Evolutionary conservation across 2,797 vertebrate species (phyloP), one percentile per base, ranked within the genome.

Genomic region (Mycteria americana): DNA sequence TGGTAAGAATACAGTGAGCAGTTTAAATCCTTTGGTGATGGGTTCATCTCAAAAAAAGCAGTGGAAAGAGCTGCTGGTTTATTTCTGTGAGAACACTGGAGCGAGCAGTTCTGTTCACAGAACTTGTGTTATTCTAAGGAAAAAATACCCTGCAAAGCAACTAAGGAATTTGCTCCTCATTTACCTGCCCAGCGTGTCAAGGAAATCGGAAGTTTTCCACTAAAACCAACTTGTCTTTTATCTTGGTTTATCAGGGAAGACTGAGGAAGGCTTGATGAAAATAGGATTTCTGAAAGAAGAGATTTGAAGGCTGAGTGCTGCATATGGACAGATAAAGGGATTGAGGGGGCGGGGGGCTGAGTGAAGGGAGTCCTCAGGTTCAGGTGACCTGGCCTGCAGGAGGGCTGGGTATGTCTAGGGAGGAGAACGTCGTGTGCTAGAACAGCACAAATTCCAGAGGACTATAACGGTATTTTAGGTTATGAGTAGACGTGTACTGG

Each of bases 211-310:
- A 46, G 27, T 91, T 88, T 95, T 81, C 45, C 59, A 19, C 60
- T 70, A 54, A 77, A 92, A 78, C 17, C 10, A 68, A 18, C 35
- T 78, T 91, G 64, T 28, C 59, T 90, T 92, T 95, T 82, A 35
- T 82, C 74, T 67, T 74, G 63, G 84, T 87, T 81, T 92, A 35
- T 85, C 54, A 43, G 70, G 73, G 41, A 84, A 81, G 80, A 41
- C 73, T 92, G 76, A 88, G 83, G 74, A 93, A 79, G 78, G 53
- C 81, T 95, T 88, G 73, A 35, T 89, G 91, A 89, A 97, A 89
- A 79, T 75, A 96, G 82, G 78, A 93, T 79, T 96, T 96, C 88
- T 92, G 76, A 78, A 91, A 74, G 84, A 89, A 59, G 88, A 92
- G 74, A 85, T 93, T 92, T 74, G 86, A 84, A 89, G 57, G 63